Conservation (phyloP, 2,113 vertebrate species). For the Scomber scombrus region DNA sequence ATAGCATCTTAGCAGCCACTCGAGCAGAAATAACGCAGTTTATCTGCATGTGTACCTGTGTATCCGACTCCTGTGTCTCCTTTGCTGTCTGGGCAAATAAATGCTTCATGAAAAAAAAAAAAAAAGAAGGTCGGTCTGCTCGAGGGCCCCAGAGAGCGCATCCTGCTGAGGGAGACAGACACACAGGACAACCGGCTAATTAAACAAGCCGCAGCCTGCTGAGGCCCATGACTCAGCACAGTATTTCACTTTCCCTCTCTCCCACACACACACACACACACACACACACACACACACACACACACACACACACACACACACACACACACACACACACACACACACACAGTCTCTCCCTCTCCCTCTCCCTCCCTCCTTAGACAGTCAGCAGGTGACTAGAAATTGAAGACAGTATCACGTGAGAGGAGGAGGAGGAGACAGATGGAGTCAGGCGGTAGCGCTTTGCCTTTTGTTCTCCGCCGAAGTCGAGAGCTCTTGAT, state of each 20-base stretch:
- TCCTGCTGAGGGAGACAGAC: constrained; percentile 69
- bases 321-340: constrained; percentile 6
- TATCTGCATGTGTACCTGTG: not conserved
- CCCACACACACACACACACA: not conserved
- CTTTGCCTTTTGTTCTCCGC: constrained; percentile 38
- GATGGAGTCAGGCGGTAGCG: constrained; percentile 31
- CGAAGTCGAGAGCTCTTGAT: constrained; percentile 22
- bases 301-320: not conserved
- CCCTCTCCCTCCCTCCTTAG: constrained; percentile 8
- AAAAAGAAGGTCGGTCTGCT: constrained; percentile 45
- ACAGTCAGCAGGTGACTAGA: constrained; percentile 49
- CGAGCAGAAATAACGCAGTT: not conserved
- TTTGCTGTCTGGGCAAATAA: constrained; percentile 44
- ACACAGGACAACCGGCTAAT: constrained; percentile 75
- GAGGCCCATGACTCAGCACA: constrained; percentile 78
- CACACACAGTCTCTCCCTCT: not conserved
- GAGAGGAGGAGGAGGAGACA: constrained; percentile 39
- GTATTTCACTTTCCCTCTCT: constrained; percentile 12
- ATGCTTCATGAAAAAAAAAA: not conserved
- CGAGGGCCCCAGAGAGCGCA: constrained; percentile 29
- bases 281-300: constrained; percentile 7
- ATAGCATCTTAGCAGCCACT: not conserved
- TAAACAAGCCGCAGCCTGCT: constrained; percentile 78
- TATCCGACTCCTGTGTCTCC: constrained; percentile 14
- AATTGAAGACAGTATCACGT: constrained; percentile 20